Evolutionary conservation across 2,888 invertebrate genomes (phyloP).

Genomic region (Microctonus hyperodae): DNA sequence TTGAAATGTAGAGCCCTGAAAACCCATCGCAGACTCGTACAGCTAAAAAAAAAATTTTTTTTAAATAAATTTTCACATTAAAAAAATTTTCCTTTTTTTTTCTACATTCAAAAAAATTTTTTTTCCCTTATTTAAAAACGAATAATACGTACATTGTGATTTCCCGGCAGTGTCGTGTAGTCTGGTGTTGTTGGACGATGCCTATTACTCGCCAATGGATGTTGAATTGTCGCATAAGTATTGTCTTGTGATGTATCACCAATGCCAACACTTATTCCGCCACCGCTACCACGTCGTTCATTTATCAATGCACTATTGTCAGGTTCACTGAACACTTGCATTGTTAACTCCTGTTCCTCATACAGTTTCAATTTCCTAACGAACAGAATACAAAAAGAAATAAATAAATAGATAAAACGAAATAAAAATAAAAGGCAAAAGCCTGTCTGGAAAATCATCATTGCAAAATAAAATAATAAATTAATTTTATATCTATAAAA

Average conservation of each 20-base stretch:
- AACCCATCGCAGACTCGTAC: constrained; percentile 71
- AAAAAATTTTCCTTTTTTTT: background rate
- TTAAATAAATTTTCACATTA: background rate
- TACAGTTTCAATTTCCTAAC: constrained; percentile 82
- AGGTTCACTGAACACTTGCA: constrained; percentile 88
- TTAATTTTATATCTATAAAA: constrained; percentile 6
- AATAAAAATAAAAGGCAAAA: background rate
- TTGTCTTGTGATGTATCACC: constrained; percentile 69
- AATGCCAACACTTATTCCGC: constrained; percentile 63
- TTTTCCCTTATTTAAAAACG: background rate
- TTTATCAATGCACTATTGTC: constrained; percentile 68
- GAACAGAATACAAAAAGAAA: constrained; percentile 28
- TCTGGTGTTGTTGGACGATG: constrained; percentile 61
- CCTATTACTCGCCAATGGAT: constrained; percentile 65
- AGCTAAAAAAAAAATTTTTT: constrained; percentile 63
- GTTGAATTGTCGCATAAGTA: constrained; percentile 82
- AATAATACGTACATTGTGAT: constrained; percentile 64
- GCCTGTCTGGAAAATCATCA: background rate
- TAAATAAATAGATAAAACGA: background rate
- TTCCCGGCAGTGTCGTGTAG: constrained; percentile 66
- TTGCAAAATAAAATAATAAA: background rate
- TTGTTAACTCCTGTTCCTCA: constrained; percentile 91
- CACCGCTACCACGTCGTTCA: constrained; percentile 66
- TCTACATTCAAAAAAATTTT: background rate
- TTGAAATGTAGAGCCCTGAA: constrained; percentile 67